Evolutionary conservation across 2,888 invertebrate species (phyloP).

Genomic region (Selenia dentaria): DNA sequence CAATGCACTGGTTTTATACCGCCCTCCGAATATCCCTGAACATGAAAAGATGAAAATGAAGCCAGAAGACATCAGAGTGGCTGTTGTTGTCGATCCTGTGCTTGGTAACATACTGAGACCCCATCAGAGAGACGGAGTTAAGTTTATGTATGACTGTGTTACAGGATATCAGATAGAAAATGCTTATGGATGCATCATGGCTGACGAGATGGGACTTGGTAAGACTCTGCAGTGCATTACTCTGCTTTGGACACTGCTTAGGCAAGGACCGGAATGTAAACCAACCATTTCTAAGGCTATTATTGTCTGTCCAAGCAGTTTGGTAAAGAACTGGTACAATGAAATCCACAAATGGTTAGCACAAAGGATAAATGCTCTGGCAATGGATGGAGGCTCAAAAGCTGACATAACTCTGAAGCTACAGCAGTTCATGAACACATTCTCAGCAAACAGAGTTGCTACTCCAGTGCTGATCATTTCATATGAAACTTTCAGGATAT

Average conservation of each 20-base stretch:
- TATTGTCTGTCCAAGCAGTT: slow-evolving; percentile 98
- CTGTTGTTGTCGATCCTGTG: slow-evolving; percentile 98
- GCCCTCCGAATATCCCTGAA: slow-evolving; percentile 92
- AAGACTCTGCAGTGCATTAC: slow-evolving; percentile 99
- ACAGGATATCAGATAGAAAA: slow-evolving; percentile 94
- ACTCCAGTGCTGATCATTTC: slow-evolving; percentile 98
- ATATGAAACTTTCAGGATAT: slow-evolving; percentile 98
- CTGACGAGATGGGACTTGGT: slow-evolving; percentile 99
- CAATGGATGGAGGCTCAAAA: slow-evolving; percentile 95
- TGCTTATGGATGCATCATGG: slow-evolving; percentile 99
- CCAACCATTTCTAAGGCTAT: slow-evolving; percentile 96
- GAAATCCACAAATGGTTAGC: slow-evolving; percentile 99
- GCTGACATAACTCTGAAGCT: slow-evolving; percentile 93
- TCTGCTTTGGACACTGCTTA: slow-evolving; percentile 96
- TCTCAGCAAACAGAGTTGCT: slow-evolving; percentile 90
- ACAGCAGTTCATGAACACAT: slow-evolving; percentile 93
- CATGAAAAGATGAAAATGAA: slow-evolving; percentile 95
- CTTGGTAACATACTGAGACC: slow-evolving; percentile 96
- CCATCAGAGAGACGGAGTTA: slow-evolving; percentile 99
- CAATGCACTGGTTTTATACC: slow-evolving; percentile 94
- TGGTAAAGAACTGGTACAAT: slow-evolving; percentile 99
- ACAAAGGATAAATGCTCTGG: slow-evolving; percentile 91
- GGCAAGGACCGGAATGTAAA: slow-evolving; percentile 96
- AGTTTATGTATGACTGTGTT: slow-evolving; percentile 99
- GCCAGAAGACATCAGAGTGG: slow-evolving; percentile 88